Conservation (phyloP, 2,113 vertebrate species). For the Glaucomys volans region DNA sequence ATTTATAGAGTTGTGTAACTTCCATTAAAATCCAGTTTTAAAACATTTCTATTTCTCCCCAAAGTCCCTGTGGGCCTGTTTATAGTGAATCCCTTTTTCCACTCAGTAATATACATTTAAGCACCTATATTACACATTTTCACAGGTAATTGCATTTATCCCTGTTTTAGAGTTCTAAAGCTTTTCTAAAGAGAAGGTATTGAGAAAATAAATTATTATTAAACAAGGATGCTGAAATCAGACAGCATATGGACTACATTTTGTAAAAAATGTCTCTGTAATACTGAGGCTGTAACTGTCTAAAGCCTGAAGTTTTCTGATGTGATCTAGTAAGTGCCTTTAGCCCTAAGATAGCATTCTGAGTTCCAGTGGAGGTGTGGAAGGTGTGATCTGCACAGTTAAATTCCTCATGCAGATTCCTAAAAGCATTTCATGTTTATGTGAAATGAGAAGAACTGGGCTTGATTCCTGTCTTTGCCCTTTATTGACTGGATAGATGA, state of each 20-base stretch:
- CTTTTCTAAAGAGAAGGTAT: background rate
- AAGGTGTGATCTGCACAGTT: rapidly evolving
- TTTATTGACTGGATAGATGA: background rate
- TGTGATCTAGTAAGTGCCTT: background rate
- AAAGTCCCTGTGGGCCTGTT: constrained; percentile 11
- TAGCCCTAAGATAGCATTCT: background rate
- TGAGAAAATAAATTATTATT: background rate
- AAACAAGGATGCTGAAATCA: background rate
- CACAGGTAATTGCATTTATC: constrained; percentile 1
- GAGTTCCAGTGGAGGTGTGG: background rate
- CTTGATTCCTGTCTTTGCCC: background rate
- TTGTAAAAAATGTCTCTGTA: background rate
- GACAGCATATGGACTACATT: background rate
- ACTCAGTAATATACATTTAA: background rate
- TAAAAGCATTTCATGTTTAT: background rate
- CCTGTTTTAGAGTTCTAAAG: background rate
- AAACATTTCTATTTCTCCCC: constrained; percentile 28
- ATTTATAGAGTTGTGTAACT: background rate
- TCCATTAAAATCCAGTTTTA: constrained; percentile 23
- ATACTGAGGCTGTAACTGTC: background rate
- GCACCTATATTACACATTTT: background rate
- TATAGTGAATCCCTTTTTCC: background rate
- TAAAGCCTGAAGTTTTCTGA: background rate
- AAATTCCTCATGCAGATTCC: background rate
- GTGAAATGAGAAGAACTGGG: background rate